Evolutionary conservation across 1,140 invertebrate species (phyloP).

Genomic region (Trachelipus rathkii): DNA sequence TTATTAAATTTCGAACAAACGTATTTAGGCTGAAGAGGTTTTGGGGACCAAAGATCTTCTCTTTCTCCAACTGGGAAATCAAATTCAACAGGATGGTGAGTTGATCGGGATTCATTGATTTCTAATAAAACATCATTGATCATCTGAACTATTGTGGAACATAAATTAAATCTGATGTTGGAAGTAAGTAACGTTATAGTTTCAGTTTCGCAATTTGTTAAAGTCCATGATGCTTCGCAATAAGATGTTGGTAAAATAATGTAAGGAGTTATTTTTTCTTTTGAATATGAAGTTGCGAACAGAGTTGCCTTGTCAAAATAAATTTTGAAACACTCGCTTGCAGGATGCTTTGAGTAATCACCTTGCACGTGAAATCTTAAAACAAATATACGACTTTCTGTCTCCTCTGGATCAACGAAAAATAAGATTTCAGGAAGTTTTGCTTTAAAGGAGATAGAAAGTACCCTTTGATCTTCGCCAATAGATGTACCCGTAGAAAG

Average conservation of each 20-base stretch:
- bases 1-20: neutral
- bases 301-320: conserved; percentile 30
- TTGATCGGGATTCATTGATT: conserved; percentile 22
- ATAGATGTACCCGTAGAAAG: conserved; percentile 53
- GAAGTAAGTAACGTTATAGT: conserved; percentile 61
- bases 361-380: conserved; percentile 68
- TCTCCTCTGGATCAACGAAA: conserved; percentile 63
- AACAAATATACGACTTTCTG: conserved; percentile 67
- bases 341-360: conserved; percentile 49
- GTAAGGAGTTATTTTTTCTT: conserved; percentile 39
- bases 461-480: conserved; percentile 49
- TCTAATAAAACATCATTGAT: conserved; percentile 56
- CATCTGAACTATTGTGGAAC: conserved; percentile 68
- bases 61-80: conserved; percentile 41
- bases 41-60: conserved; percentile 70
- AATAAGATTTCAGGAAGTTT: conserved; percentile 74
- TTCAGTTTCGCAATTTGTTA: conserved; percentile 62
- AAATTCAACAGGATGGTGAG: conserved; percentile 28
- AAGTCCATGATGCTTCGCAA: conserved; percentile 63
- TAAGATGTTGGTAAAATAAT: conserved; percentile 66
- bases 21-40: conserved; percentile 56
- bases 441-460: conserved; percentile 65
- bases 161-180: conserved; percentile 66
- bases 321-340: conserved; percentile 39
- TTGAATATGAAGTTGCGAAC: conserved; percentile 40